Conservation (phyloP, 2,888 invertebrate species). For the Aplocera efformata region DNA sequence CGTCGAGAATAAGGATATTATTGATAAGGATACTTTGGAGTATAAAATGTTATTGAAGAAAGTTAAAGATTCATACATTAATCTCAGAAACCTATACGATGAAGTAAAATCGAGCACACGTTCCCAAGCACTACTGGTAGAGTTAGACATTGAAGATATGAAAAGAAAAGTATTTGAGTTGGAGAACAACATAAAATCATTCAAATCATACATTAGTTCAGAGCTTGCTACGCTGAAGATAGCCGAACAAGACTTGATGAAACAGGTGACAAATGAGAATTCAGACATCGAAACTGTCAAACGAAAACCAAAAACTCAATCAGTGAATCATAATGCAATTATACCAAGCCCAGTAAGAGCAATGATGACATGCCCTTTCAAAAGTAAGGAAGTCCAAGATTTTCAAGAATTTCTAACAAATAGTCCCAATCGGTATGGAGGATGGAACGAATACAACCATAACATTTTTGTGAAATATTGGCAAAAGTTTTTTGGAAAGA, state of each 20-base stretch:
- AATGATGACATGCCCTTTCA: slow-evolving; percentile 60
- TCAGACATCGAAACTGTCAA: slow-evolving; percentile 24
- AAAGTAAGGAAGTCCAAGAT: slow-evolving; percentile 74
- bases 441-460: slow-evolving; percentile 80
- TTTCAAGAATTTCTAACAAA: slow-evolving; percentile 76
- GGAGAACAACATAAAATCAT: slow-evolving; percentile 49
- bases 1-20: slow-evolving; percentile 9
- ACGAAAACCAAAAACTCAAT: slow-evolving; percentile 30
- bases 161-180: slow-evolving; percentile 52
- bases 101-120: slow-evolving; percentile 50
- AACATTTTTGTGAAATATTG: slow-evolving; percentile 71
- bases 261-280: slow-evolving; percentile 42
- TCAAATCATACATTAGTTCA: slow-evolving; percentile 43
- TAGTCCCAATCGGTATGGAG: slow-evolving; percentile 74
- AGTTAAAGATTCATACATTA: slow-evolving; percentile 37
- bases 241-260: slow-evolving; percentile 39
- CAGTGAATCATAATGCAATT: slow-evolving; percentile 48
- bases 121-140: slow-evolving; percentile 39
- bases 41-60: slow-evolving; percentile 36
- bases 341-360: slow-evolving; percentile 62
- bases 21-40: slow-evolving; percentile 25
- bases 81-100: slow-evolving; percentile 40
- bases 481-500: slow-evolving; percentile 48
- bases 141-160: slow-evolving; percentile 57
- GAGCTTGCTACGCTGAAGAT: slow-evolving; percentile 41